A percentile compares a stretch with the other conserved stretches of the same genome.
Evolutionary conservation across 2,888 invertebrate genomes (phyloP).

Genomic region (Trisateles emortualis): DNA sequence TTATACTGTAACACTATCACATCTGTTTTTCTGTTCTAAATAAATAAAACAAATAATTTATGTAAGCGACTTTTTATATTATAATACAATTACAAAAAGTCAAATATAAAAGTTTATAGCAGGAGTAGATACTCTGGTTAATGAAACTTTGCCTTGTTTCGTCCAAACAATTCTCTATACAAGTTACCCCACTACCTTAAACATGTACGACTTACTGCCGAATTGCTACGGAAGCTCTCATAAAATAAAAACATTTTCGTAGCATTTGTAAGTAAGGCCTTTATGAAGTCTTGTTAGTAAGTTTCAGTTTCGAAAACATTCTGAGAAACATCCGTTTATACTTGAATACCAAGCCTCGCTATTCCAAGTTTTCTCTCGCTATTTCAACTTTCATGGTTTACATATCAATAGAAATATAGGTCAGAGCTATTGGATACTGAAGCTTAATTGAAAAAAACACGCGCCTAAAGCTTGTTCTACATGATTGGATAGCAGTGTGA

Average conservation of each 20-base stretch:
- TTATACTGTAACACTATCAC: no score
- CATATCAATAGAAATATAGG: slow-evolving; percentile 7
- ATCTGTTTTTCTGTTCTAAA: no score
- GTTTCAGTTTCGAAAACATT: slow-evolving; percentile 11
- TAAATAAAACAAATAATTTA: no score
- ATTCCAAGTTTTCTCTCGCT: background rate
- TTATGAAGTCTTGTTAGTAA: slow-evolving; percentile 13
- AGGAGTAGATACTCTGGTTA: background rate
- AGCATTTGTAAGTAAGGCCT: slow-evolving; percentile 3
- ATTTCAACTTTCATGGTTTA: background rate
- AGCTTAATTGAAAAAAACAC: slow-evolving; percentile 13
- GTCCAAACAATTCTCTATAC: background rate
- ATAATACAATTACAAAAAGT: no score
- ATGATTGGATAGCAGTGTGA: slow-evolving; percentile 18
- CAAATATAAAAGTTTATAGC: no score
- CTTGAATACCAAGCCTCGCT: background rate
- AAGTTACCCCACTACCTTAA: background rate
- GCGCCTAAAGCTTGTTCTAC: slow-evolving; percentile 11
- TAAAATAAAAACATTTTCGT: slow-evolving; percentile 16
- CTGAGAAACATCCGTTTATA: slow-evolving; percentile 11
- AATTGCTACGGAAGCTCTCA: background rate
- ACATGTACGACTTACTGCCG: background rate
- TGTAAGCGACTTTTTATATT: no score
- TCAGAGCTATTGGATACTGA: slow-evolving; percentile 8
- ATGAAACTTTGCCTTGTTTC: background rate